A percentile compares a stretch with the other conserved stretches of the same genome.
Evolutionary conservation across 1,140 invertebrate species (phyloP).

Genomic region (Carcinoscorpius rotundicauda): DNA sequence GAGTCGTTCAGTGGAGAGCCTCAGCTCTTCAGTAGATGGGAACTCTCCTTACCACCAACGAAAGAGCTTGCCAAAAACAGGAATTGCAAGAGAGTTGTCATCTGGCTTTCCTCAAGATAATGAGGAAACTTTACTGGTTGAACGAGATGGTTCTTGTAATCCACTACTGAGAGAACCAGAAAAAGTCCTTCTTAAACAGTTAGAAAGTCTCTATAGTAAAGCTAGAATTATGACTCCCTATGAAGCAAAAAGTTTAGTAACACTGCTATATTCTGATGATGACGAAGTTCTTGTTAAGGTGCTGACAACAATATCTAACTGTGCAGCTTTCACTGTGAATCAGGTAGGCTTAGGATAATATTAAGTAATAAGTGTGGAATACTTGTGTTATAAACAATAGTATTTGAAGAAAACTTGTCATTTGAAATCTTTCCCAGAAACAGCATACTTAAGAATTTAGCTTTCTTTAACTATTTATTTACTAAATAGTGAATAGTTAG

Average conservation of each 20-base stretch:
- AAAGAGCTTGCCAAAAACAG: constrained; percentile 22
- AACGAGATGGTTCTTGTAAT: neutral
- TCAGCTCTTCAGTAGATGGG: constrained; percentile 23
- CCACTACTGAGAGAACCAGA: constrained; percentile 27
- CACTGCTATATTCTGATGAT: constrained; percentile 39
- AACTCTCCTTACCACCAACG: constrained; percentile 15
- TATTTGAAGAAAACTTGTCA: no score
- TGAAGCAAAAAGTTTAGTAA: constrained; percentile 42
- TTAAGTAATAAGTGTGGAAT: no score
- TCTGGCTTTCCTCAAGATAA: constrained; percentile 2
- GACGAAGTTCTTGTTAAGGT: constrained; percentile 38
- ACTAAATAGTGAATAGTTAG: no score
- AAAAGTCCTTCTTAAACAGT: constrained; percentile 28
- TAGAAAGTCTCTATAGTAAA: constrained; percentile 28
- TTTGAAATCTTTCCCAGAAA: no score
- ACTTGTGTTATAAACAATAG: no score
- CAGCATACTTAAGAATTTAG: no score
- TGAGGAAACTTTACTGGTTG: constrained; percentile 7
- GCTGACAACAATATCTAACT: constrained; percentile 41
- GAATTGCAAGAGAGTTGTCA: constrained; percentile 3
- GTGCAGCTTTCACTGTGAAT: constrained; percentile 43
- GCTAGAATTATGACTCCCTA: constrained; percentile 35
- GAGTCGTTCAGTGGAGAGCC: constrained; percentile 40
- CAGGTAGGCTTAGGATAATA: constrained; percentile 6
- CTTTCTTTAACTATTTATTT: no score